Conservation (phyloP, 1,140 invertebrate species). For the Caenorhabditis latens region DNA sequence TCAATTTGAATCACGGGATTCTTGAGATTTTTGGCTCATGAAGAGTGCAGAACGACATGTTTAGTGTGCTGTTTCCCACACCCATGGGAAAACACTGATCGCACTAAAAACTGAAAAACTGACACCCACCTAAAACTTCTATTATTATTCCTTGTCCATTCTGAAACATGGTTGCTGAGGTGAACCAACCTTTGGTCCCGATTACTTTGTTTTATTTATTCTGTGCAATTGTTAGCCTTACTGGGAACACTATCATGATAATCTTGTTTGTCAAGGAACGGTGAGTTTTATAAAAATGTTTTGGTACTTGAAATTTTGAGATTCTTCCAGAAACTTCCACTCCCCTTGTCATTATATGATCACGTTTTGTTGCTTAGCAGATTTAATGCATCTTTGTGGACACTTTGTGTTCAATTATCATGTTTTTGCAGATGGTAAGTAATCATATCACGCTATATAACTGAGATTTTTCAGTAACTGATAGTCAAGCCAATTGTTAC, state of each 20-base stretch:
- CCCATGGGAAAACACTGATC: not conserved
- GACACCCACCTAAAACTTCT: not conserved
- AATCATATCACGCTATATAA: too few relatives aligned
- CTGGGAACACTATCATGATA: conserved; percentile 23
- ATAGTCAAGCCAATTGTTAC: conserved; percentile 37
- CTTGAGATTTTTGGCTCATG: not conserved
- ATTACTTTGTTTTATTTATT: conserved; percentile 16
- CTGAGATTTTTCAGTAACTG: conserved; percentile 43
- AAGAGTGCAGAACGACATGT: not conserved
- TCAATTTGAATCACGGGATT: not conserved
- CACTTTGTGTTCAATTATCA: conserved; percentile 44
- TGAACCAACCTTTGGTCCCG: not conserved
- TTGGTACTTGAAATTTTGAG: not conserved
- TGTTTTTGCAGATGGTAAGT: conserved; percentile 25
- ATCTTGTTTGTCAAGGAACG: conserved; percentile 8
- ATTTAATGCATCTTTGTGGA: conserved; percentile 7
- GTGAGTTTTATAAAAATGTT: not conserved
- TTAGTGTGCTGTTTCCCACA: conserved; percentile 4
- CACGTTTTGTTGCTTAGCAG: conserved; percentile 1
- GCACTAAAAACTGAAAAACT: not conserved
- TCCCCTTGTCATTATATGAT: conserved; percentile 47
- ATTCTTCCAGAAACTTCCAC: conserved; percentile 16
- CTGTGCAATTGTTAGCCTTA: conserved; percentile 15
- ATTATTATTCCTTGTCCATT: not conserved
- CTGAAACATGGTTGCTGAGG: conserved; percentile 15